Evolutionary conservation across 2,888 invertebrate species (phyloP).

Genomic region (Lysandra coridon): DNA sequence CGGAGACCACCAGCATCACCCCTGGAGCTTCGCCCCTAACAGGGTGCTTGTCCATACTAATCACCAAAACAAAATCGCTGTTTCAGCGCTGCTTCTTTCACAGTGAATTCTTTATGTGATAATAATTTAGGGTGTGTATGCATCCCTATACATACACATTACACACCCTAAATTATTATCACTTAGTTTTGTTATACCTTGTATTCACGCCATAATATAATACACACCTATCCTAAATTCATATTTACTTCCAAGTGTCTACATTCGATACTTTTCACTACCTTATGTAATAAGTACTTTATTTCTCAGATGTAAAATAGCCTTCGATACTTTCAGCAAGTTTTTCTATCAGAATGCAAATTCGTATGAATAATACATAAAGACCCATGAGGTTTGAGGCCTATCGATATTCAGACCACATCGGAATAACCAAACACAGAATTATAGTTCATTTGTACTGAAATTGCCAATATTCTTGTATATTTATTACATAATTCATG

Average conservation of each 20-base stretch:
- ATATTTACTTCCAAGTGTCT: background rate
- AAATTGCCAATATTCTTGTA: background rate
- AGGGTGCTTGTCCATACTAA: too few relatives aligned
- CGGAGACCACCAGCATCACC: too few relatives aligned
- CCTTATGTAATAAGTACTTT: background rate
- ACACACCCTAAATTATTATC: too few relatives aligned
- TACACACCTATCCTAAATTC: background rate
- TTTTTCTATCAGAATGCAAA: constrained; percentile 39
- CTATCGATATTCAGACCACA: constrained; percentile 34
- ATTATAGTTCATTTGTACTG: constrained; percentile 21
- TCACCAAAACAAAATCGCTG: too few relatives aligned
- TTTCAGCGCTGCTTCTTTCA: too few relatives aligned
- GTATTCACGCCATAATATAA: too few relatives aligned
- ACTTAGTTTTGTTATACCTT: too few relatives aligned
- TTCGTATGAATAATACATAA: constrained; percentile 39
- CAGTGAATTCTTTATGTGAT: too few relatives aligned
- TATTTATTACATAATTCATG: background rate
- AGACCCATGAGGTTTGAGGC: constrained; percentile 33
- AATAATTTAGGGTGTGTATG: too few relatives aligned
- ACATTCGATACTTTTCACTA: background rate
- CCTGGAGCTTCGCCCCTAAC: too few relatives aligned
- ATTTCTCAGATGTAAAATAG: background rate
- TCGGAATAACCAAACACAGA: constrained; percentile 16
- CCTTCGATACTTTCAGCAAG: constrained; percentile 4
- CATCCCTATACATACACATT: too few relatives aligned